Base-by-base conservation (phyloP, 2,113 vertebrate species). In the Thunnus maccoyii region DNA sequence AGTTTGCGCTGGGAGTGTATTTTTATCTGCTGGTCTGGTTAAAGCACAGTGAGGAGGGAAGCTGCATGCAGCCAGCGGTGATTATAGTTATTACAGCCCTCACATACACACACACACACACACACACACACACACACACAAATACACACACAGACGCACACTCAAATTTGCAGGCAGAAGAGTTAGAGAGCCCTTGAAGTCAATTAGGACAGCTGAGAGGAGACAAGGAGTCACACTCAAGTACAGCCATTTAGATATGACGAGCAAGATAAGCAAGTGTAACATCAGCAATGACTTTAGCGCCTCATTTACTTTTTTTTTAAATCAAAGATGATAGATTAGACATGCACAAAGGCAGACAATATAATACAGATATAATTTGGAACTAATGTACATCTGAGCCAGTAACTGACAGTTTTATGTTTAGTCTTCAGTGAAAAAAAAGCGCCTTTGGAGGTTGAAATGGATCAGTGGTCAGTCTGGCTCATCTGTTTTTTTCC, bases 11-110 rank as follows among this genome's bases (percentile, higher is more conserved):
- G 65, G 22, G 65, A 85, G 88, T 25, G 76, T 94, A 94, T 94
- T 94, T 93, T 92, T 92, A 90, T 92, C 91, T 83, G 73, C 67
- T 41, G 61, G 68, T 84, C 83, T 91, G 82, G 89, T 90, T 91
- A 89, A 93, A 93, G 84, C 81, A 73, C 88, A 91, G 84, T 80
- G 89, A 88, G 88, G 89, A 92, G 90, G 85, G 82, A 91, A 88
- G 86, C 90, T 85, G 79, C 83, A 88, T 85, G 82, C 83, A 89
- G 92, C 89, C 87, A 93, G 54, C 75, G 13, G 90, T 93, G 92
- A 94, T 94, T 94, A 94, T 93, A 94, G 93, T 93, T 92, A 94
- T 94, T 94, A 92, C 82, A 87, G 88, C 66, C 73, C 80, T 64
- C 46, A 82, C 68, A 62, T 80, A 83, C 71, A 78, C 71, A 82